phyloP scores from a whole-genome alignment of 2,888 invertebrate species.

The Athalia rosae region DNA sequence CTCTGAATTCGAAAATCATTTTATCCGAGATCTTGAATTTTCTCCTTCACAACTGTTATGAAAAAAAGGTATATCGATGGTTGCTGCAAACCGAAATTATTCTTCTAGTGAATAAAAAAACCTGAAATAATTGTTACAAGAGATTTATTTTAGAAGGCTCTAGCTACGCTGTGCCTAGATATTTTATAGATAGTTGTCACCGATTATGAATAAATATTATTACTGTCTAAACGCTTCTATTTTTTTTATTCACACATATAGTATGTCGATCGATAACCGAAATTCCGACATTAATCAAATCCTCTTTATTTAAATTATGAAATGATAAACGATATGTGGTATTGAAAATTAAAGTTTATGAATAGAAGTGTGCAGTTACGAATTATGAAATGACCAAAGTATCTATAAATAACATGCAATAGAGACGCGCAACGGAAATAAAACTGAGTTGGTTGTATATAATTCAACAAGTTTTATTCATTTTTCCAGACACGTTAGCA shows the following conservation, averaged over 20 bases:
- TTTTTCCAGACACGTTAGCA: slow-evolving; percentile 54
- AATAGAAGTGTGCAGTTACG: slow-evolving; percentile 34
- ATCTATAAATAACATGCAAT: not conserved
- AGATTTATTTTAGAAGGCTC: slow-evolving; percentile 14
- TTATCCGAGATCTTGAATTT: not conserved
- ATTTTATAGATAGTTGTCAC: slow-evolving; percentile 38
- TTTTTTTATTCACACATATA: slow-evolving; percentile 16
- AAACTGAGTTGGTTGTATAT: slow-evolving; percentile 62
- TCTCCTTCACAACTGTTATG: not conserved
- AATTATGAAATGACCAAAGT: too few relatives aligned
- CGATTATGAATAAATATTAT: slow-evolving; percentile 23
- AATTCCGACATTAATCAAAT: not conserved
- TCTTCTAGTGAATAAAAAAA: slow-evolving; percentile 13
- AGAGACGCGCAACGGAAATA: slow-evolving; percentile 53
- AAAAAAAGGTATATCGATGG: slow-evolving; percentile 1
- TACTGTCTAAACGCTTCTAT: not conserved
- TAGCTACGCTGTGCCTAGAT: slow-evolving; percentile 23
- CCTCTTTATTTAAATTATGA: not conserved
- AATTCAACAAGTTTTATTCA: slow-evolving; percentile 60
- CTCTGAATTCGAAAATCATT: not conserved
- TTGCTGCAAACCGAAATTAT: slow-evolving; percentile 3
- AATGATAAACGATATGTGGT: not conserved
- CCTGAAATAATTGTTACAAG: slow-evolving; percentile 10
- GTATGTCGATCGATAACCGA: not conserved
- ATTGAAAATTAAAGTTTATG: slow-evolving; percentile 20